These are phyloP conservation scores for Odontamblyopus lacepedii DNA, from an alignment of 2,797 vertebrate genomes.

Conservation along the genomic window DNA sequence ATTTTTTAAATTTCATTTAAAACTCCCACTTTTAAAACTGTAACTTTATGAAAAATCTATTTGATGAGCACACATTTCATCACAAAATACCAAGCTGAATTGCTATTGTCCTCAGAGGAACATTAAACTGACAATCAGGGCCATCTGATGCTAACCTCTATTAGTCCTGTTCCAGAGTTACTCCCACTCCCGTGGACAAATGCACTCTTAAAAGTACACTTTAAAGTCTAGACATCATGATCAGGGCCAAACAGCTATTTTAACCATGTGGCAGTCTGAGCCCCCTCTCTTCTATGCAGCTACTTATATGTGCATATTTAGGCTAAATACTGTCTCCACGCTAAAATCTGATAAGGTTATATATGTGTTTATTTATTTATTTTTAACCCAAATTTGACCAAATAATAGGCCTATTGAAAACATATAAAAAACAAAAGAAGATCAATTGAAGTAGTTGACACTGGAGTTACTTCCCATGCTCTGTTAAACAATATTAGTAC, in stretches of 20 bases:
- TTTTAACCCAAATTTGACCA: too few species aligned
- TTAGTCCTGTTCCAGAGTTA: constrained; percentile 59
- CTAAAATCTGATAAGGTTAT: not conserved
- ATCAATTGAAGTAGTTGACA: too few species aligned
- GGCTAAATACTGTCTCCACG: not conserved
- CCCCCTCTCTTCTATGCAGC: not conserved
- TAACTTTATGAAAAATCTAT: not conserved
- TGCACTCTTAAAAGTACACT: constrained; percentile 67
- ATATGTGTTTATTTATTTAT: too few species aligned
- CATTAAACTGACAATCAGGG: constrained; percentile 60
- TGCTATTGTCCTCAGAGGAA: constrained; percentile 27
- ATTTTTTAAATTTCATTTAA: not conserved
- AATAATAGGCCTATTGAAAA: too few species aligned
- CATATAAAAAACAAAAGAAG: too few species aligned
- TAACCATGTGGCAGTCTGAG: constrained; percentile 43
- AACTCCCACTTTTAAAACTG: not conserved
- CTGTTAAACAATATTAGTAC: too few species aligned
- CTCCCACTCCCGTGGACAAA: constrained; percentile 57
- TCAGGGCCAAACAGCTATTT: constrained; percentile 60
- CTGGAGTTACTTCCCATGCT: too few species aligned
- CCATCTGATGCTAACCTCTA: constrained; percentile 57
- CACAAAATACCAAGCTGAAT: constrained; percentile 4
- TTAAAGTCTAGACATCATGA: constrained; percentile 66
- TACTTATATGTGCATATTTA: not conserved
- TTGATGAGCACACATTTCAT: not conserved